Conservation (phyloP, 2,888 invertebrate genomes). For the Thecophora atra region DNA sequence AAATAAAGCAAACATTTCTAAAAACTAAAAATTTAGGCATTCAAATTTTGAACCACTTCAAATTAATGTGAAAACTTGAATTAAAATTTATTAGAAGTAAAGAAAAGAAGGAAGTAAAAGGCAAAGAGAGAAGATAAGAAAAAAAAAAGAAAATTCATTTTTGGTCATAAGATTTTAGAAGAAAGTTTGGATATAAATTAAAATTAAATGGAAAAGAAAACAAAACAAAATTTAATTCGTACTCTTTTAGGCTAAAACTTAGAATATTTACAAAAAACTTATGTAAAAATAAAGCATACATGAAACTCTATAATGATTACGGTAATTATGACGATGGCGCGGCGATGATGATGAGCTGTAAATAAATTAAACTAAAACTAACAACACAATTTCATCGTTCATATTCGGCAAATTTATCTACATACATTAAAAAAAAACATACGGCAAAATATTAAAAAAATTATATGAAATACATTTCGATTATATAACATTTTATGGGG, state of each 20-base stretch:
- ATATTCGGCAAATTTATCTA: slow-evolving; percentile 41
- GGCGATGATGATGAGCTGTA: neutral
- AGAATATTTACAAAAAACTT: slow-evolving; percentile 54
- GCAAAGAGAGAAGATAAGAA: too few species aligned
- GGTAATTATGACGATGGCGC: neutral
- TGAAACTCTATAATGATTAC: neutral
- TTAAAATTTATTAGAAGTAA: too few species aligned
- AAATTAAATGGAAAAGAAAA: neutral
- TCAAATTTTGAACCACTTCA: too few species aligned
- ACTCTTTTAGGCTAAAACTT: slow-evolving; percentile 46
- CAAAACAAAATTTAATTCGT: slow-evolving; percentile 3
- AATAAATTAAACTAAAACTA: slow-evolving; percentile 22
- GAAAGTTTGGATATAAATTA: too few species aligned
- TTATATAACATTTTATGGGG: slow-evolving; percentile 27
- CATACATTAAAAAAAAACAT: slow-evolving; percentile 37
- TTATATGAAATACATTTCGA: slow-evolving; percentile 4
- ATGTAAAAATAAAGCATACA: slow-evolving; percentile 47
- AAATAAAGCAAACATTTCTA: too few species aligned
- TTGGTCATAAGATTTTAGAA: too few species aligned
- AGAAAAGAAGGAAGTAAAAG: too few species aligned
- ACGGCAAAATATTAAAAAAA: slow-evolving; percentile 36
- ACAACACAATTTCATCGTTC: slow-evolving; percentile 3
- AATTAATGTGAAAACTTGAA: too few species aligned
- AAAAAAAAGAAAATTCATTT: too few species aligned
- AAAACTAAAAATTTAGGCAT: too few species aligned